A percentile compares a stretch with the other conserved stretches of the same genome.
Evolutionary conservation across 2,797 vertebrate species (phyloP).

Genomic region (Pseudochromis fuscus): DNA sequence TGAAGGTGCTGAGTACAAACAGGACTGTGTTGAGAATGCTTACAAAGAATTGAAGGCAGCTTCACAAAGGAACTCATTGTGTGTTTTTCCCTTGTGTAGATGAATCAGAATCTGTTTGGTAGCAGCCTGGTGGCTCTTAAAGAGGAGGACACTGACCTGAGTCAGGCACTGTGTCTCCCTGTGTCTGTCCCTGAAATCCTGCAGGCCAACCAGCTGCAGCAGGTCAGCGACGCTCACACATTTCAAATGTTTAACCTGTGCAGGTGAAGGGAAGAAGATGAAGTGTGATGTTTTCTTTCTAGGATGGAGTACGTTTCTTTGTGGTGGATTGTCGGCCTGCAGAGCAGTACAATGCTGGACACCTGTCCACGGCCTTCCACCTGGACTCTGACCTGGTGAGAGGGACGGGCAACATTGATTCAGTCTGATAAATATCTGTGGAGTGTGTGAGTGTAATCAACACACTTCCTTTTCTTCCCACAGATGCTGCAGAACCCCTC

Average conservation of each 20-base stretch:
- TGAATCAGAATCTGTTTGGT: conserved; percentile 97
- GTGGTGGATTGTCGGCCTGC: conserved; percentile 98
- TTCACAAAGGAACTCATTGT: conserved; percentile 5
- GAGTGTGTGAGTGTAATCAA: background rate
- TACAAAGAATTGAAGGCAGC: background rate
- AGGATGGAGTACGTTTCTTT: conserved; percentile 98
- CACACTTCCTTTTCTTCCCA: background rate
- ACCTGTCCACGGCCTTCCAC: conserved; percentile 98
- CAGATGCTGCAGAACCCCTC: conserved; percentile 99
- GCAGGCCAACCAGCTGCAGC: conserved; percentile 97
- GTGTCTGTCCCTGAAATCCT: conserved; percentile 97
- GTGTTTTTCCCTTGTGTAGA: conserved; percentile 79
- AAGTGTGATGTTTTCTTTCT: conserved; percentile 6
- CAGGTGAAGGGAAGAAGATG: background rate
- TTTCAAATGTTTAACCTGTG: background rate
- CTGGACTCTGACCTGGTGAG: conserved; percentile 98
- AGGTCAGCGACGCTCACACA: conserved; percentile 80
- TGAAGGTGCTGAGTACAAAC: background rate
- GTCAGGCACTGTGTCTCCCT: conserved; percentile 95
- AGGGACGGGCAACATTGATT: background rate
- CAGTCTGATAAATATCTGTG: accelerated
- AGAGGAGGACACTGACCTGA: conserved; percentile 96
- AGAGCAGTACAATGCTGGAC: conserved; percentile 98
- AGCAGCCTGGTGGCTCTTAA: conserved; percentile 96
- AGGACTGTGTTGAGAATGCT: background rate